Evolutionary conservation across 2,113 vertebrate species (phyloP), one percentile per base, ranked within the genome.

Genomic region (Leptobrachium leishanense): DNA sequence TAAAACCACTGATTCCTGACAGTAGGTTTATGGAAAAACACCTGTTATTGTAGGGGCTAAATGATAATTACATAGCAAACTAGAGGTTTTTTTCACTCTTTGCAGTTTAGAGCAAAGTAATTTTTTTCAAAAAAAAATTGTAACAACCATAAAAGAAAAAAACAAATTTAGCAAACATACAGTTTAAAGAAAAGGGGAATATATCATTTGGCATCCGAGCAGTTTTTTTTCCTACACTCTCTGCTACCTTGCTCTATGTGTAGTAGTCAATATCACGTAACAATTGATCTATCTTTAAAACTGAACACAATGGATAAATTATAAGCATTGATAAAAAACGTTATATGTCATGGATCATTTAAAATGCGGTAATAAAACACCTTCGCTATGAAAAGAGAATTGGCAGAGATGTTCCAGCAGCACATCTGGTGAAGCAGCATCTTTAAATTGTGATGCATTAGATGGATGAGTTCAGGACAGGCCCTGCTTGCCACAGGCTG

Each of bases 401-500:
- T 84, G 79, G 82, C 86, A 86, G 81, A 84, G 77, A 10, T 85
- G 8, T 69, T 86, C 75, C 66, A 82, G 85, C 85, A 89, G 74
- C 81, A 85, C 81, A 88, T 90, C 86, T 89, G 83, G 82, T 84
- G 77, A 72, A 87, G 53, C 68, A 84, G 71, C 77, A 85, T 82
- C 83, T 84, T 83, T 84, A 76, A 87, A 77, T 86, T 79, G 77
- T 2, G 13, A 85, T 2, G 2, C 74, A 68, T 72, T 74, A 83
- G 82, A 88, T 84, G 85, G 84, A 88, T 88, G 75, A 79, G 75
- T 71, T 88, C 77, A 76, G 82, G 81, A 79, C 76, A 54, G 86
- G 71, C 73, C 75, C 15, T 20, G 50, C 72, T 82, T 86, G 75
- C 74, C 80, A 81, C 69, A 82, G 77, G 42, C 85, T 80, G 72